phyloP scores from a whole-genome alignment of 2,797 vertebrate species.

The Setipinna tenuifilis region DNA sequence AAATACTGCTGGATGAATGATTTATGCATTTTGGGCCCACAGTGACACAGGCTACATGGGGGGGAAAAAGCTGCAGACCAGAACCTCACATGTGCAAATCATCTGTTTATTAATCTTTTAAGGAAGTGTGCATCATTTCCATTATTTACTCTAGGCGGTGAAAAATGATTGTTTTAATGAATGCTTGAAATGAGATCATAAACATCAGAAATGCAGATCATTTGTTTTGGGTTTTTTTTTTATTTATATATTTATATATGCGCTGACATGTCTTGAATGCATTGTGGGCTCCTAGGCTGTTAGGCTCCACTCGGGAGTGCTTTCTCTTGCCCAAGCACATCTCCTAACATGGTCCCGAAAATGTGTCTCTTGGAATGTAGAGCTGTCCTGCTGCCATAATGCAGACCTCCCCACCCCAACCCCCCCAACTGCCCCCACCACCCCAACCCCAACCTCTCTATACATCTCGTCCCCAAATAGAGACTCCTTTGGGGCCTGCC shows the following conservation, averaged over 20 bases:
- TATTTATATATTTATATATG: too few species aligned
- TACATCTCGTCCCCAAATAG: constrained; percentile 54
- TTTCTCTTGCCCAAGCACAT: not conserved
- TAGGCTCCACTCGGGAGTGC: not conserved
- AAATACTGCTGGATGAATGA: constrained; percentile 11
- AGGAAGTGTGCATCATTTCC: not conserved
- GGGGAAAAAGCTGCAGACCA: not conserved
- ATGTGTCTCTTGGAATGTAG: not conserved
- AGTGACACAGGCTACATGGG: not conserved
- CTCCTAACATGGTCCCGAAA: constrained; percentile 15
- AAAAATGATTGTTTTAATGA: not conserved
- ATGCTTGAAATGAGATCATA: not conserved
- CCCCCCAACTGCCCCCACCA: not conserved
- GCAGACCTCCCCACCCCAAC: not conserved
- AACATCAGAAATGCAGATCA: not conserved
- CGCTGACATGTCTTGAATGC: not conserved
- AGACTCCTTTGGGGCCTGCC: constrained; percentile 38
- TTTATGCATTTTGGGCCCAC: constrained; percentile 1
- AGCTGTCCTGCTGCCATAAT: not conserved
- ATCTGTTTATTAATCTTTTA: not conserved
- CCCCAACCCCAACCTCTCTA: constrained; percentile 33
- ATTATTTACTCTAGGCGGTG: constrained; percentile 2
- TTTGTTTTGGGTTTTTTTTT: not conserved
- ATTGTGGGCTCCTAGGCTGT: not conserved
- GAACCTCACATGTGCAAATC: not conserved